Percentiles rank a stretch among this genome's conserved stretches.
Conservation (phyloP, 2,888 invertebrate species). For the Tubiluchus corallicola region DNA sequence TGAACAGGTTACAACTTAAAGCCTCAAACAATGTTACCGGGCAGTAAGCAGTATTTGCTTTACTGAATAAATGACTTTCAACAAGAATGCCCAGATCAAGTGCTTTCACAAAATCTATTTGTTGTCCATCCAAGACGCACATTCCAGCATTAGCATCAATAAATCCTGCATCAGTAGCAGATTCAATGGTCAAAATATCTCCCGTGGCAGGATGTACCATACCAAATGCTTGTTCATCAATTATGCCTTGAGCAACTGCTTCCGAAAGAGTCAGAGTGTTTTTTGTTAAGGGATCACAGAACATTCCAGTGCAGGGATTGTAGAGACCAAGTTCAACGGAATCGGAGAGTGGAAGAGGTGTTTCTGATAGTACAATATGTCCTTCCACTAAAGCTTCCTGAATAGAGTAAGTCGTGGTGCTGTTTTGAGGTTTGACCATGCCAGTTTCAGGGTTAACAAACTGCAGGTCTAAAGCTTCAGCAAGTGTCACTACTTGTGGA, state of each 20-base stretch:
- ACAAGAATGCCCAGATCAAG: constrained; percentile 46
- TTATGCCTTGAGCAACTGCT: constrained; percentile 51
- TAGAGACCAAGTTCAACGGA: constrained; percentile 58
- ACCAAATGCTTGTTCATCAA: constrained; percentile 70
- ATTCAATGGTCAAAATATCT: constrained; percentile 56
- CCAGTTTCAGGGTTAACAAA: constrained; percentile 56
- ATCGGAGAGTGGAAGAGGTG: constrained; percentile 60
- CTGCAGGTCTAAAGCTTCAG: constrained; percentile 55
- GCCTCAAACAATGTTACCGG: too few relatives aligned
- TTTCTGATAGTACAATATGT: constrained; percentile 45
- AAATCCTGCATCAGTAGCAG: constrained; percentile 64
- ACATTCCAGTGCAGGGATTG: constrained; percentile 42
- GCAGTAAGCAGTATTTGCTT: too few relatives aligned
- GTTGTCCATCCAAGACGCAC: constrained; percentile 34
- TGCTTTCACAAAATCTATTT: constrained; percentile 32
- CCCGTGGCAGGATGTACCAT: constrained; percentile 66
- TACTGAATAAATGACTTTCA: too few relatives aligned
- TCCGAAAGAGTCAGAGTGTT: constrained; percentile 51
- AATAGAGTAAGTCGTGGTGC: background rate
- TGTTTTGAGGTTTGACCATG: constrained; percentile 35
- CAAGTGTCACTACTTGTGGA: constrained; percentile 60
- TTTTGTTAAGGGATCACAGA: constrained; percentile 55
- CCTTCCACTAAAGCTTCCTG: constrained; percentile 29
- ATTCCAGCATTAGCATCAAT: constrained; percentile 62
- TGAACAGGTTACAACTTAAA: too few relatives aligned